Percentiles rank a stretch among this genome's conserved stretches.
These are phyloP conservation scores for Ommatoiulus sabulosus DNA, from an alignment of 2,888 invertebrate genomes.

Conservation along the genomic window DNA sequence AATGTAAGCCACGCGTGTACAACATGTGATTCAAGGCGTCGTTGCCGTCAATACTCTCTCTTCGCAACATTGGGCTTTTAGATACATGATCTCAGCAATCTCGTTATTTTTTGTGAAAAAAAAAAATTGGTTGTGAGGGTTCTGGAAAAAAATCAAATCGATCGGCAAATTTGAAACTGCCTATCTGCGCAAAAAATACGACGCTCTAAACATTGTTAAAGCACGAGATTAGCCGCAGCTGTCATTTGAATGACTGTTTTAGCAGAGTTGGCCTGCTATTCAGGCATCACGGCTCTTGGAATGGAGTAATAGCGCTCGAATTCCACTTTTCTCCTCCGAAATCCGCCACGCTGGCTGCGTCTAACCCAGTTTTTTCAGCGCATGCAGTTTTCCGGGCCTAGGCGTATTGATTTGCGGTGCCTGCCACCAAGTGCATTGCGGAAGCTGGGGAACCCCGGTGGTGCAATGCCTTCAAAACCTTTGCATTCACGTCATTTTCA, in stretches of 20 bases:
- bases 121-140: background rate
- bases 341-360: background rate
- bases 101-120: background rate
- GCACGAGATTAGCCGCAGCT: conserved; percentile 11
- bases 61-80: background rate
- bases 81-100: background rate
- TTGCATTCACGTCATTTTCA: conserved; percentile 11
- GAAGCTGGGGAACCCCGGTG: conserved; percentile 3
- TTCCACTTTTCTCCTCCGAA: background rate
- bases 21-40: background rate
- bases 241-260: conserved; percentile 23
- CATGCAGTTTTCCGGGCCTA: background rate
- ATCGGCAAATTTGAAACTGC: background rate
- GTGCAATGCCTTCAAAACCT: conserved; percentile 9
- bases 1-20: background rate
- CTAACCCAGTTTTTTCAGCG: background rate
- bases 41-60: background rate
- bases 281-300: background rate
- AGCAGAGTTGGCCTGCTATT: background rate
- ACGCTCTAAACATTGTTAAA: background rate
- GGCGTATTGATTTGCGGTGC: conserved; percentile 11
- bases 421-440: conserved; percentile 25
- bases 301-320: background rate
- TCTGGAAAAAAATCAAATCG: background rate
- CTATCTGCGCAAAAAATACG: background rate